A percentile compares a stretch with the other conserved stretches of the same genome.
These are phyloP conservation scores for Anser brachyrhynchus DNA, from an alignment of 2,113 vertebrate species.

Conservation along the genomic window DNA sequence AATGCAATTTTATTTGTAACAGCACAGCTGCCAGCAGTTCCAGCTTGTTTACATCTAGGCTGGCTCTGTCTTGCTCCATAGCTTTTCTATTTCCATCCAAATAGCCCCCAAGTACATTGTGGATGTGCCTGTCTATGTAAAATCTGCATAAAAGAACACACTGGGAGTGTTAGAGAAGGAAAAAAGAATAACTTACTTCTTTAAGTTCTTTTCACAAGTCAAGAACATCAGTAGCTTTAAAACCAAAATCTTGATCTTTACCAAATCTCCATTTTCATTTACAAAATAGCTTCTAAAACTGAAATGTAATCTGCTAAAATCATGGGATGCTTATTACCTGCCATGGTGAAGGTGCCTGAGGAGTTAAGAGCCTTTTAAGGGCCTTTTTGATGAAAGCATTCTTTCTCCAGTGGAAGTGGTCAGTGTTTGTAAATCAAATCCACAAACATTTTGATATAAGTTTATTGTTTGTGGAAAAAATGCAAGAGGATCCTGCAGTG, in stretches of 20 bases:
- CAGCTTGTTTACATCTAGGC: conserved; percentile 59
- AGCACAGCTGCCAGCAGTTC: conserved; percentile 53
- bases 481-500: background rate
- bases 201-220: conserved; percentile 42
- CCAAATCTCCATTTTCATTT: conserved; percentile 42
- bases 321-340: background rate
- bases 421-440: conserved; percentile 37
- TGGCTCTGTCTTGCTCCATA: conserved; percentile 62
- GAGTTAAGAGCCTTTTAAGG: background rate
- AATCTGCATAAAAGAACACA: background rate
- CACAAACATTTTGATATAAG: conserved; percentile 1
- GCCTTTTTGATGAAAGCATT: background rate
- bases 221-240: conserved; percentile 25
- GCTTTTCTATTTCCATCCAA: conserved; percentile 69
- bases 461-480: conserved; percentile 29
- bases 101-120: conserved; percentile 22
- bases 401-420: background rate
- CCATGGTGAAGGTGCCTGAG: background rate
- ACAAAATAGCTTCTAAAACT: conserved; percentile 49
- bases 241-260: background rate
- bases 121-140: background rate
- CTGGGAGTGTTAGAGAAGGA: background rate
- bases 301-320: conserved; percentile 46
- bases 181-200: background rate
- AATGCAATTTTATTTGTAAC: conserved; percentile 71